Evolutionary conservation across 2,113 vertebrate genomes (phyloP), one percentile per base, ranked within the genome.

Genomic region (Phodopus roborovskii): DNA sequence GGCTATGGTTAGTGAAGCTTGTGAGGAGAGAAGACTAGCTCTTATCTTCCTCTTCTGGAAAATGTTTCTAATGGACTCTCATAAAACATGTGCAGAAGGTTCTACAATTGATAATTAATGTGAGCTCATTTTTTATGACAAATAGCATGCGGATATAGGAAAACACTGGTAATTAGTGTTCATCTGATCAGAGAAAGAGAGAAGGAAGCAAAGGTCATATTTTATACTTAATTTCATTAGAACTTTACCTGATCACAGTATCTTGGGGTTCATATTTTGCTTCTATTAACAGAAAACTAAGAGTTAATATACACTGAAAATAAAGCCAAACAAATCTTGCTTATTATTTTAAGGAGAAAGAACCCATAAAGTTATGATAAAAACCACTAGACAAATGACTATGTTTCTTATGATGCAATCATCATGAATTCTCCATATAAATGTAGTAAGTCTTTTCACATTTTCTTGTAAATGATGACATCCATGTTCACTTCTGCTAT

Each of bases 101-200:
- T 91, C 16, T 30, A 70, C 11, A 9, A 66, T 5, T 71, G 53
- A 48, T 75, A 33, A 66, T 58, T 64, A 83, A 73, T 60, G 7
- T 30, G 50, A 30, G 5, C 17, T 77, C 58, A n/a, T 93, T 89
- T 89, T 89, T 92, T 45, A 91, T 83, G 64, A 5, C 60, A 87
- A 87, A n/a, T 90, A 16, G 2, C 20, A 36, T 58, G 5, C n/a
- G 17, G 17, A 28, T 42, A 30, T 13, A 94, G 84, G 33, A 68
- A 87, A 64, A 91, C 26, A 85, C n/a, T 60, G 89, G 19, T 94
- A 84, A 75, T 92, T 90, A 81, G 42, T 87, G 33, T 88, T 96
- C 64, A 53, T 53, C 50, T 66, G 13, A 94, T 71, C 53, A 94
- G 64, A 90, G n/a, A 53, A 96, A 64, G 90, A 94, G 20, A 92